A percentile compares a stretch with the other conserved stretches of the same genome.
Evolutionary conservation across 2,797 vertebrate genomes (phyloP).

Genomic region (Centroberyx gerrardi): DNA sequence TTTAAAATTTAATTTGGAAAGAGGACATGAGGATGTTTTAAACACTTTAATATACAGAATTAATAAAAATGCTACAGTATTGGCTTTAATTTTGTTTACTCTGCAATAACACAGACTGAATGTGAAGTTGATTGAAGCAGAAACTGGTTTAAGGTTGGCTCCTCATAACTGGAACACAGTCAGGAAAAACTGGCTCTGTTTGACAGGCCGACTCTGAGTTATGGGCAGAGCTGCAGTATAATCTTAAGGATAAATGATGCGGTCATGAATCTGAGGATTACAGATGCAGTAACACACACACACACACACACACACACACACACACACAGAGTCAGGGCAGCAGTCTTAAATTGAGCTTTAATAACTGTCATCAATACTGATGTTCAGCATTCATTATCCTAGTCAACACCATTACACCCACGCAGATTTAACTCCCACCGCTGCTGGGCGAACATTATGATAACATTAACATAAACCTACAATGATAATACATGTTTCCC

Average conservation of each 20-base stretch:
- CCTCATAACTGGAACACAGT: no score
- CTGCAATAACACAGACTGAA: no score
- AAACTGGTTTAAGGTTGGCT: no score
- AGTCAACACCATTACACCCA: constrained; percentile 46
- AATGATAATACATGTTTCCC: constrained; percentile 14
- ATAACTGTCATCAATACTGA: constrained; percentile 62
- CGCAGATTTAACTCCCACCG: constrained; percentile 18
- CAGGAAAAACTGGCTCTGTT: not conserved
- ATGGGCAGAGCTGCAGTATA: not conserved
- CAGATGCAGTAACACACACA: constrained; percentile 4
- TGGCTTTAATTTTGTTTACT: no score
- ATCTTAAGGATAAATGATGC: constrained; percentile 38
- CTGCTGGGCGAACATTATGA: constrained; percentile 43
- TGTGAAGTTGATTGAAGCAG: no score
- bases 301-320: not conserved
- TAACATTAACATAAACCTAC: not conserved
- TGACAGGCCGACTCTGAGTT: not conserved
- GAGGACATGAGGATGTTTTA: not conserved
- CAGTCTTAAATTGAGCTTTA: constrained; percentile 50
- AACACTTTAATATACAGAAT: not conserved
- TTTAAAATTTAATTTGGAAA: no score
- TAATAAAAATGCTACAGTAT: no score
- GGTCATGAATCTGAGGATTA: constrained; percentile 23
- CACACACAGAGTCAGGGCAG: constrained; percentile 10
- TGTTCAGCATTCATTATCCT: constrained; percentile 52